Conservation (phyloP, 2,113 vertebrate species). For the Odocoileus hemionus region DNA sequence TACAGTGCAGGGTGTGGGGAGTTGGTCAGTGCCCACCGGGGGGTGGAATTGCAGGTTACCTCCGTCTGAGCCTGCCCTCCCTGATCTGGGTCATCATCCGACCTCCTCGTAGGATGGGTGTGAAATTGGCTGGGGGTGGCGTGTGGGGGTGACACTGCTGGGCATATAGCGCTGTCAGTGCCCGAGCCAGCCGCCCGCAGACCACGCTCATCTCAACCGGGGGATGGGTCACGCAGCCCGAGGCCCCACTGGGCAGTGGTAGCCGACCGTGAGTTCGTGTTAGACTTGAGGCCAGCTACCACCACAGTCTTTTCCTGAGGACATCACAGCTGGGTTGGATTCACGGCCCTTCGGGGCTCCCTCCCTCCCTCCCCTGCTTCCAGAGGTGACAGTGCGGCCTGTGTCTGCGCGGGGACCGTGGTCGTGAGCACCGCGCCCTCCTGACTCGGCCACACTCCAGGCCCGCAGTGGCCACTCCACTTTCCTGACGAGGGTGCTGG, state of each 20-base stretch:
- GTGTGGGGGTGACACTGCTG: fast-evolving
- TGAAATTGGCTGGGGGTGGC: neutral
- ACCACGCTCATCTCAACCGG: fast-evolving
- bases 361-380: neutral
- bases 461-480: neutral
- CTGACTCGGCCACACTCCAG: fast-evolving
- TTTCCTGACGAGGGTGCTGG: neutral
- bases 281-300: neutral
- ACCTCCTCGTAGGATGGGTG: fast-evolving
- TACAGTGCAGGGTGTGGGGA: neutral
- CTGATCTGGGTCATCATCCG: fast-evolving
- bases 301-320: neutral
- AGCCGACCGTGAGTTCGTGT: fast-evolving
- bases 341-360: neutral
- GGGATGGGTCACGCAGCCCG: fast-evolving
- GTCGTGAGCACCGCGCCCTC: fast-evolving
- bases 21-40: neutral
- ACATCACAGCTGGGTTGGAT: neutral
- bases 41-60: neutral
- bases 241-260: neutral
- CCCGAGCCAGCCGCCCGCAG: neutral
- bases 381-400: neutral
- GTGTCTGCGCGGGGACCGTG: fast-evolving
- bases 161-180: too few relatives aligned
- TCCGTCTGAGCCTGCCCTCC: neutral